Percentiles rank a stretch among this genome's conserved stretches.
Evolutionary conservation across 2,113 vertebrate genomes (phyloP).

Genomic region (Mirounga angustirostris): DNA sequence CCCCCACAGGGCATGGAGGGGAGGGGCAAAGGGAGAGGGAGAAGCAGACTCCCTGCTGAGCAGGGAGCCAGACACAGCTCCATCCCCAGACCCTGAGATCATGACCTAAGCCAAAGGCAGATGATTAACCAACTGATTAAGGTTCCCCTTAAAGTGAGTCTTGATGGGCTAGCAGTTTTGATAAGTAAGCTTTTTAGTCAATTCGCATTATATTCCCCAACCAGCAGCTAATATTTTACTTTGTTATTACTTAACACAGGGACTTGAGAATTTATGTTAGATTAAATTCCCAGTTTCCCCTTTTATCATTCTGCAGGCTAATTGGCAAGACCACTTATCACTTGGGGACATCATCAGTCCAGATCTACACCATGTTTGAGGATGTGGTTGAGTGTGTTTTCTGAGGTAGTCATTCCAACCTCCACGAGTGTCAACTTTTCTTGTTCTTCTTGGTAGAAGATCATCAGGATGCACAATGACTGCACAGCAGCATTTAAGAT

Average conservation of each 20-base stretch:
- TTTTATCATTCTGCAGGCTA: neutral
- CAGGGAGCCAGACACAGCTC: too few species aligned
- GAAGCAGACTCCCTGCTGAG: too few species aligned
- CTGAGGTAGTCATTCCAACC: neutral
- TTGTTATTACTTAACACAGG: neutral
- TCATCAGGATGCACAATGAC: neutral
- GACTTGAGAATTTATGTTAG: neutral
- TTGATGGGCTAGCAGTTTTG: conserved; percentile 12
- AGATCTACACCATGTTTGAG: neutral
- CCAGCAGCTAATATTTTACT: neutral
- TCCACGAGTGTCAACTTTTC: neutral
- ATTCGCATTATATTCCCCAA: neutral
- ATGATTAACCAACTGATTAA: too few species aligned
- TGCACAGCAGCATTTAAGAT: neutral
- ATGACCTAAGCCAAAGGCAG: too few species aligned
- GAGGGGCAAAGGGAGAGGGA: too few species aligned
- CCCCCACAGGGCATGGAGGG: too few species aligned
- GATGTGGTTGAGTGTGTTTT: neutral
- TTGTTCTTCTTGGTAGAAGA: neutral
- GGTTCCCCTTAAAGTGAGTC: neutral
- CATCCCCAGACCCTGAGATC: too few species aligned
- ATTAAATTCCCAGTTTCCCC: neutral
- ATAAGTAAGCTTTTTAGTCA: neutral
- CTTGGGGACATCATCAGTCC: neutral
- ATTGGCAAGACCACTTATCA: neutral